Percentiles rank a stretch among this genome's conserved stretches.
These are phyloP conservation scores for Apomyelois bistriatella DNA, from an alignment of 2,888 invertebrate species.

Conservation along the genomic window DNA sequence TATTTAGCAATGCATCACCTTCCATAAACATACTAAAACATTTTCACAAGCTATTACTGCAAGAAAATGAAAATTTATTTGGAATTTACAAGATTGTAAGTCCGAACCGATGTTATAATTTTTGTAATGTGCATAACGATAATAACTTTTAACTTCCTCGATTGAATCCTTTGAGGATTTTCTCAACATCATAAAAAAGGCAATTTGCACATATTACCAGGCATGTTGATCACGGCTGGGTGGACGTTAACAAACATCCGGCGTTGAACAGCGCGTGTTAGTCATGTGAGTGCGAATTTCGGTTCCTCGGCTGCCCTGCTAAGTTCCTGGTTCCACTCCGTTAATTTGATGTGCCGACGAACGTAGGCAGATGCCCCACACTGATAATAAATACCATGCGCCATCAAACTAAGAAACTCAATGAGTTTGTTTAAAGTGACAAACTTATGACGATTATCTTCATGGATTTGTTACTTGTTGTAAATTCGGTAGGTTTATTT, in stretches of 20 bases:
- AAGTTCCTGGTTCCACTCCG: slow-evolving; percentile 56
- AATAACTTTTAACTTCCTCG: slow-evolving; percentile 18
- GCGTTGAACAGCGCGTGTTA: slow-evolving; percentile 31
- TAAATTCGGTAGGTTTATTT: no score
- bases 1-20: slow-evolving; percentile 11
- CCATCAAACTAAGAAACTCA: slow-evolving; percentile 27
- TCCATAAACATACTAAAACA: not conserved
- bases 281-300: slow-evolving; percentile 48
- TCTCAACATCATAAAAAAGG: slow-evolving; percentile 21
- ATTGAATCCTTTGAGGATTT: slow-evolving; percentile 17
- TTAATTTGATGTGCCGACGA: slow-evolving; percentile 54
- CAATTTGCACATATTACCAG: slow-evolving; percentile 28
- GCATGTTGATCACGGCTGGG: slow-evolving; percentile 38
- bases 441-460: not conserved
- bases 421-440: not conserved
- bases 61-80: not conserved
- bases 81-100: not conserved
- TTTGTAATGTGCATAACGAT: slow-evolving; percentile 8
- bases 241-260: slow-evolving; percentile 39
- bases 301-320: slow-evolving; percentile 36
- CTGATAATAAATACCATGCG: slow-evolving; percentile 38
- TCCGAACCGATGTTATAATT: slow-evolving; percentile 13
- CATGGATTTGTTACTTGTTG: not conserved
- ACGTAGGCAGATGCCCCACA: slow-evolving; percentile 55
- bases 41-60: not conserved